Evolutionary conservation across 2,797 vertebrate genomes (phyloP).

Genomic region (Darevskia nairensis): DNA sequence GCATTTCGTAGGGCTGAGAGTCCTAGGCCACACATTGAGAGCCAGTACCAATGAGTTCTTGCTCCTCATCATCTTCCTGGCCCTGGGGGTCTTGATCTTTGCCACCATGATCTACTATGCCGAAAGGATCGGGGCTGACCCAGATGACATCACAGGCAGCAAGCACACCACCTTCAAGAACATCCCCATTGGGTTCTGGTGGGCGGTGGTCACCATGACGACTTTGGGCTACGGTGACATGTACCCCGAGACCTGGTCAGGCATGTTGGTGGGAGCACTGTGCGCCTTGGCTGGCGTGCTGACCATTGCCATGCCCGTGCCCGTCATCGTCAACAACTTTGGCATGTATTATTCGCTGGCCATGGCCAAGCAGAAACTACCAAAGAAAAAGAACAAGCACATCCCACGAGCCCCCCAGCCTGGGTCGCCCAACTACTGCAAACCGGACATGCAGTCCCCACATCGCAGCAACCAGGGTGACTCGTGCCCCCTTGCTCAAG

Average conservation of each 20-base stretch:
- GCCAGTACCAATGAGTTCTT: constrained; percentile 82
- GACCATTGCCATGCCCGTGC: constrained; percentile 83
- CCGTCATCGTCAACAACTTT: constrained; percentile 82
- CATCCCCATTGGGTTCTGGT: constrained; percentile 82
- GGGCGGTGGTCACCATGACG: constrained; percentile 81
- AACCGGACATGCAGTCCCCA: constrained; percentile 73
- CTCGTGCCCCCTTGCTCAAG: constrained; percentile 90
- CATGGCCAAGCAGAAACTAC: constrained; percentile 82
- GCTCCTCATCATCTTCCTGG: constrained; percentile 80
- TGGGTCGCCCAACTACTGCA: constrained; percentile 79
- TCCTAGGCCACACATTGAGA: constrained; percentile 77
- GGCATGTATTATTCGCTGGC: constrained; percentile 81
- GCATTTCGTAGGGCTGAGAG: constrained; percentile 77
- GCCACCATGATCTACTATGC: constrained; percentile 82
- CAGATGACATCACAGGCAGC: constrained; percentile 77
- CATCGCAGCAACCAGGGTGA: constrained; percentile 59
- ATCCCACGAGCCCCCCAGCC: constrained; percentile 79
- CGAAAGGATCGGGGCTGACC: constrained; percentile 79
- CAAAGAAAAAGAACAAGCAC: constrained; percentile 82
- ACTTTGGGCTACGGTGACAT: constrained; percentile 82
- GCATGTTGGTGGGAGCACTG: constrained; percentile 79
- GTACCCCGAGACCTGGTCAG: constrained; percentile 81
- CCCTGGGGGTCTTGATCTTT: constrained; percentile 79
- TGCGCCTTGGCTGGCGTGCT: constrained; percentile 80
- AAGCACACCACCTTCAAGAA: constrained; percentile 81